Evolutionary conservation across 2,888 invertebrate genomes (phyloP).

Genomic region (Erebia ligea): DNA sequence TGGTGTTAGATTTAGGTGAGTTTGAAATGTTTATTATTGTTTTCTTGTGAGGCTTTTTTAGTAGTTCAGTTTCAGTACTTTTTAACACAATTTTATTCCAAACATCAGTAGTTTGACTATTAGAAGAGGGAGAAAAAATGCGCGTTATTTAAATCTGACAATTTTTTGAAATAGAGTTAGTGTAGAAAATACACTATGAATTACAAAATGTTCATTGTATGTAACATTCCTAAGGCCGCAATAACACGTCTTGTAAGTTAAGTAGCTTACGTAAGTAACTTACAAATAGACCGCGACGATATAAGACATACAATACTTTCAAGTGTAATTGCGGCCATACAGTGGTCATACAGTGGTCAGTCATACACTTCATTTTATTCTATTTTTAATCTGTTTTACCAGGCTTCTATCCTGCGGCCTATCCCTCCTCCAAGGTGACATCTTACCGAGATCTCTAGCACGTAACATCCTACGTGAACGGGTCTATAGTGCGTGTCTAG

Average conservation of each 20-base stretch:
- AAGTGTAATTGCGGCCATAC: too few relatives aligned
- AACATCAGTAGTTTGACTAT: neutral
- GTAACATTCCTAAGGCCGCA: too few relatives aligned
- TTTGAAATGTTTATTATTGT: conserved; percentile 1
- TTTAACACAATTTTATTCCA: neutral
- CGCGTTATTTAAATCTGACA: too few relatives aligned
- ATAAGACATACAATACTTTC: too few relatives aligned
- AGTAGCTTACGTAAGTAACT: too few relatives aligned
- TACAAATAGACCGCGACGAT: too few relatives aligned
- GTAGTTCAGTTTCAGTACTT: neutral
- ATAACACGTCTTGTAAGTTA: too few relatives aligned
- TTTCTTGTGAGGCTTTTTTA: neutral
- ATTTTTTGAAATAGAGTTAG: too few relatives aligned
- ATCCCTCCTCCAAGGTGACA: conserved; percentile 96
- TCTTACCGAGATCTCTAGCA: conserved; percentile 91
- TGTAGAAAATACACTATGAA: too few relatives aligned
- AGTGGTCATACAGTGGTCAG: too few relatives aligned
- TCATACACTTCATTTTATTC: neutral
- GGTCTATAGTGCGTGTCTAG: conserved; percentile 96
- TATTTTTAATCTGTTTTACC: conserved; percentile 32
- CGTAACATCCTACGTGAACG: conserved; percentile 97
- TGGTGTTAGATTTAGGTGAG: conserved; percentile 94
- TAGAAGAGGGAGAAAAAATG: too few relatives aligned
- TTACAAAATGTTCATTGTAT: too few relatives aligned
- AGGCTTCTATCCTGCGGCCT: conserved; percentile 95